Evolutionary conservation across 2,797 vertebrate genomes (phyloP).

Genomic region (Hydrocynus forskahlii): DNA sequence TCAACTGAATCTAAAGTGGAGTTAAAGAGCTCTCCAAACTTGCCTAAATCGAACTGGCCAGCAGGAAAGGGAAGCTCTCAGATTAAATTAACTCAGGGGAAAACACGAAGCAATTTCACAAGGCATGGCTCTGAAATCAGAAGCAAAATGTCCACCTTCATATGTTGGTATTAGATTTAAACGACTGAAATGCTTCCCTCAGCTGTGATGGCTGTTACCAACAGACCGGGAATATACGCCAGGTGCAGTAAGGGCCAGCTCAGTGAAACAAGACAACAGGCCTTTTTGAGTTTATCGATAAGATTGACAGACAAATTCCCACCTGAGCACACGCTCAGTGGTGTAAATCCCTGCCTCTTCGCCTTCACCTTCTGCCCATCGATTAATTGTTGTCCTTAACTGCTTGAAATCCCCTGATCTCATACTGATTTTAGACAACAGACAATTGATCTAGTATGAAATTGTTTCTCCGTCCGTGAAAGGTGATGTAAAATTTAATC

Average conservation of each 20-base stretch:
- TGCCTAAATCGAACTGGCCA: constrained; percentile 56
- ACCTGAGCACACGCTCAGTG: constrained; percentile 23
- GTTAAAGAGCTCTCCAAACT: constrained; percentile 50
- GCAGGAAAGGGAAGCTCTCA: constrained; percentile 47
- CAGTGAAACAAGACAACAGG: constrained; percentile 7
- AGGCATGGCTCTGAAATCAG: constrained; percentile 21
- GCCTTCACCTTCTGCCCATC: constrained; percentile 9
- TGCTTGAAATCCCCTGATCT: constrained; percentile 24
- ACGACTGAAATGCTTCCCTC: not conserved
- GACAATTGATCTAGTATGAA: constrained; percentile 27
- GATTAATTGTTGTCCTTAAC: constrained; percentile 24
- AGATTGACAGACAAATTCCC: constrained; percentile 7
- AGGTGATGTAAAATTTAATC: constrained; percentile 21
- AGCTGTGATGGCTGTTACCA: not conserved
- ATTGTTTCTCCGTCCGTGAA: constrained; percentile 15
- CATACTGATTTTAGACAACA: constrained; percentile 27
- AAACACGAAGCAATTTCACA: constrained; percentile 40
- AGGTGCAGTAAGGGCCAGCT: not conserved
- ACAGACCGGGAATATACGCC: not conserved
- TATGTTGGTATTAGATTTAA: constrained; percentile 23
- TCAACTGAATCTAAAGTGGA: constrained; percentile 55
- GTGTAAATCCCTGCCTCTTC: constrained; percentile 18
- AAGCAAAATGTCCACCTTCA: constrained; percentile 14
- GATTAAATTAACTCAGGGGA: constrained; percentile 52
- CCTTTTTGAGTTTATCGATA: constrained; percentile 27